Percentiles rank a stretch among this genome's conserved stretches.
Conservation (phyloP, 2,888 invertebrate genomes). For the Heliconius ethilla region DNA sequence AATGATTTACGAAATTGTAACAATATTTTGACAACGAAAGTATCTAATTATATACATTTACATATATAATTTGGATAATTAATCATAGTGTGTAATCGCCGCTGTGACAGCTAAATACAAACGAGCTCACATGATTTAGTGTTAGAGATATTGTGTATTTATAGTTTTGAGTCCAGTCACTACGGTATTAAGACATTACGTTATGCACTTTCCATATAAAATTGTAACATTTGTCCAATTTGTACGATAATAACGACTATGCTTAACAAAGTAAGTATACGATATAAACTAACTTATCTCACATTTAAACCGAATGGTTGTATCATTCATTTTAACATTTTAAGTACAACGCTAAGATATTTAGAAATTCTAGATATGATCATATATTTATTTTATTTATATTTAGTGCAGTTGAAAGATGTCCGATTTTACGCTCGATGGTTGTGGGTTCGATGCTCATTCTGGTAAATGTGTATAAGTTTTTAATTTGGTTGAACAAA, state of each 20-base stretch:
- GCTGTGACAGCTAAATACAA: constrained; percentile 7
- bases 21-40: constrained; percentile 8
- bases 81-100: not conserved
- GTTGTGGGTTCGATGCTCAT: not conserved
- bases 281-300: not conserved
- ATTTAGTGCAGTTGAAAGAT: too few relatives aligned
- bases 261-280: not conserved
- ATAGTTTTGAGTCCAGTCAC: not conserved
- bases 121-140: not conserved
- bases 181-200: not conserved
- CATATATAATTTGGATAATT: not conserved
- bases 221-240: not conserved
- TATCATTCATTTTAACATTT: not conserved
- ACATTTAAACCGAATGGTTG: not conserved
- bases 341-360: not conserved
- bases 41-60: not conserved
- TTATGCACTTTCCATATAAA: not conserved
- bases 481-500: not conserved
- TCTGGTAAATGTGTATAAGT: not conserved
- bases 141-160: not conserved
- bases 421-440: not conserved
- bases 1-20: constrained; percentile 13
- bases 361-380: not conserved
- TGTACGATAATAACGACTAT: not conserved
- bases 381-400: too few relatives aligned